Conservation (phyloP, 2,888 invertebrate genomes). For the Baccha elongata region DNA sequence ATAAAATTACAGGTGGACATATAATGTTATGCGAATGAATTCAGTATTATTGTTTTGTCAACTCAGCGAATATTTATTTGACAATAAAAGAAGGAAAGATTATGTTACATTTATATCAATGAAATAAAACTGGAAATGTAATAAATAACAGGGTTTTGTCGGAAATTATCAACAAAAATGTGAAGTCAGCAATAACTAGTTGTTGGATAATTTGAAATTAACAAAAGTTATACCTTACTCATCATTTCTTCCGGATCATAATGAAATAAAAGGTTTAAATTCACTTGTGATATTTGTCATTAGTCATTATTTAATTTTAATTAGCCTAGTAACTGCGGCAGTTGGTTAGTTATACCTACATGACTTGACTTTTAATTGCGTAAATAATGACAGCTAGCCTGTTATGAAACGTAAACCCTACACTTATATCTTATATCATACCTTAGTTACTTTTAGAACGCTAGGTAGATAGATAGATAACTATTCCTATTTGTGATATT, state of each 20-base stretch:
- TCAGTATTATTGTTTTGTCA: neutral
- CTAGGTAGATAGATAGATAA: too few relatives aligned
- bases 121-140: neutral
- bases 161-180: neutral
- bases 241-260: conserved; percentile 14
- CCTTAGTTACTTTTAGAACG: too few relatives aligned
- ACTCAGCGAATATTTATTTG: conserved; percentile 1
- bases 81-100: neutral
- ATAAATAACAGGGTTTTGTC: neutral
- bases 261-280: neutral
- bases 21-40: neutral
- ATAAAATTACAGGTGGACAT: conserved; percentile 17
- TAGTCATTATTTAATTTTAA: neutral
- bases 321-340: conserved; percentile 39
- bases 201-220: neutral
- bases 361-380: conserved; percentile 18
- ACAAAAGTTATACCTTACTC: neutral
- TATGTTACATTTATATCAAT: neutral
- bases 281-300: neutral
- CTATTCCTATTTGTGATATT: too few relatives aligned
- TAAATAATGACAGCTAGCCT: conserved; percentile 15
- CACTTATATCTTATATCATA: neutral
- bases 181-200: neutral
- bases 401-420: neutral
- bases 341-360: neutral